Percentiles rank a stretch among this genome's conserved stretches.
These are phyloP conservation scores for Gisinianus flammeolus DNA, from an alignment of 2,888 invertebrate species.

Conservation along the genomic window DNA sequence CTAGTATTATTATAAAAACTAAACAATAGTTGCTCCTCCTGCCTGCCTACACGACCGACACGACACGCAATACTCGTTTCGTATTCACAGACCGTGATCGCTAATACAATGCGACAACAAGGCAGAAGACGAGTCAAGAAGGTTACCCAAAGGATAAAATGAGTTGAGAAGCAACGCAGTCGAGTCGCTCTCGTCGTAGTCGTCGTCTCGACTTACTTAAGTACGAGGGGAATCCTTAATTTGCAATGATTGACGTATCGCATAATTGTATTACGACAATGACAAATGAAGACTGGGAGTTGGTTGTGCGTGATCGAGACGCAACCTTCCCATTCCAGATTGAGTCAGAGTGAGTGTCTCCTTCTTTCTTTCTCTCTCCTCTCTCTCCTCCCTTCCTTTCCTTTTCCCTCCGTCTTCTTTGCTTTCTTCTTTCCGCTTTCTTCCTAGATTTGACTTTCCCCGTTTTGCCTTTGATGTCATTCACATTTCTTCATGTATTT, in stretches of 20 bases:
- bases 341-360: background rate
- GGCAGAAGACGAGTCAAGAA: background rate
- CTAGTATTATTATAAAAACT: too few species aligned
- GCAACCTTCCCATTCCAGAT: constrained; percentile 12
- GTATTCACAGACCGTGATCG: constrained; percentile 13
- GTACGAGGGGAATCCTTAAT: constrained; percentile 43
- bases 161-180: constrained; percentile 10
- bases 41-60: background rate
- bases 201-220: constrained; percentile 3
- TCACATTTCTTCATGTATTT: constrained; percentile 8
- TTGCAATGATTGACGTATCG: constrained; percentile 47
- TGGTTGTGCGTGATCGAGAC: constrained; percentile 43
- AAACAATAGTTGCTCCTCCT: background rate
- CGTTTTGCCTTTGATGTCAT: constrained; percentile 13
- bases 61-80: background rate
- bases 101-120: constrained; percentile 13
- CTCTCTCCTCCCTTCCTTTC: background rate
- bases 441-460: constrained; percentile 16
- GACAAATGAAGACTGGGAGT: constrained; percentile 46
- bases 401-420: background rate
- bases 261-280: constrained; percentile 47
- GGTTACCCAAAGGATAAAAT: constrained; percentile 25
- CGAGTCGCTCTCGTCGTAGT: background rate
- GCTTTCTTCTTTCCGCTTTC: background rate
- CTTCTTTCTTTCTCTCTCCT: background rate